Evolutionary conservation across 2,113 vertebrate genomes (phyloP), one percentile per base, ranked within the genome.

Genomic region (Lanius ludovicianus): DNA sequence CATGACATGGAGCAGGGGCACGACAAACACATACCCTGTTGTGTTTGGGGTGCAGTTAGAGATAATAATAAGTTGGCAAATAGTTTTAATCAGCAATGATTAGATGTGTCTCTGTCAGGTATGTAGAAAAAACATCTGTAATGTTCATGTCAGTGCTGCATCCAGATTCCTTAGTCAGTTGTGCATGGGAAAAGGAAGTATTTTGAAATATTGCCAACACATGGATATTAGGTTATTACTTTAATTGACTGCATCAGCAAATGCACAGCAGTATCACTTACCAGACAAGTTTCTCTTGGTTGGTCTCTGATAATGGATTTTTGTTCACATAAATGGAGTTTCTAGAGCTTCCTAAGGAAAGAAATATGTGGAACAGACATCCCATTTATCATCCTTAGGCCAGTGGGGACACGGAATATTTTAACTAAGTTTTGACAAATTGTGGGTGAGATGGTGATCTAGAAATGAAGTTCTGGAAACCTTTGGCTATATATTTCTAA

Each of bases 371-470:
- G 28, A 94, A 70, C 74, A 97, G 91, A 85, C 67, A 93, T 85
- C 69, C 23, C 93, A 97, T 96, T 95, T 93, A 92, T 96, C 93
- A 94, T 90, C 41, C 84, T 84, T 41, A 84, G 93, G 94, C 86
- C 94, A 89, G 55, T 70, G 78, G 92, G 90, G 63, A 93, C 82
- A 59, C 0, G n/a, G 87, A 93, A 77, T 93, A 56, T 93, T 96
- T 96, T 93, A 96, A 83, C 35, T 46, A 46, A 90, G 70, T 95
- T 96, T 93, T 89, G 93, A 97, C 90, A 93, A 95, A 95, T 93
- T 83, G 44, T 77, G 82, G 95, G 74, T 74, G 93, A 94, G 79
- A 64, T 5, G 2, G 82, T 87, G 87, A 95, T 77, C 65, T 94
- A 83, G 82, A 84, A 89, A 91, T 41, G 64, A 78, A 89, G 90